phyloP scores from a whole-genome alignment of 2,888 invertebrate genomes.

The Yponomeuta cagnagella region DNA sequence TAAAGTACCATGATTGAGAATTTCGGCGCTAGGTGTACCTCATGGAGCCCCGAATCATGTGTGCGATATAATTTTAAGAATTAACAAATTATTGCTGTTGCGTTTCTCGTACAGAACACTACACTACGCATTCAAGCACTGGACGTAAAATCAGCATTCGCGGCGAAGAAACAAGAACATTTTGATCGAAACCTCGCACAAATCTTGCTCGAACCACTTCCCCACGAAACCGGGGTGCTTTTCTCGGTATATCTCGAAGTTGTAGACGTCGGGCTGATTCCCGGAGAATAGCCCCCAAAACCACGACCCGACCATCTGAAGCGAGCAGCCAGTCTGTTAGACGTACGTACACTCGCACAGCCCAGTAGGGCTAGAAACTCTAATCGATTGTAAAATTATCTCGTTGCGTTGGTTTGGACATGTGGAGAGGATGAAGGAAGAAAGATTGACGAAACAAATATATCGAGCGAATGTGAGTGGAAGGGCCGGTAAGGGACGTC shows the following conservation, averaged over 20 bases:
- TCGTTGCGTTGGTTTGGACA: too few species aligned
- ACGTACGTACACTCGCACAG: not conserved
- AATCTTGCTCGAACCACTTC: constrained; percentile 21
- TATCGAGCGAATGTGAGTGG: too few species aligned
- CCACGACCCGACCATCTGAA: constrained; percentile 17
- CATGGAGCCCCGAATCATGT: too few species aligned
- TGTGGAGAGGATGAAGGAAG: too few species aligned
- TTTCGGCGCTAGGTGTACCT: too few species aligned
- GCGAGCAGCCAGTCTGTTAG: constrained; percentile 17
- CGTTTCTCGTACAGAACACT: not conserved
- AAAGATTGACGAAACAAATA: too few species aligned
- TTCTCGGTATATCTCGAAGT: not conserved
- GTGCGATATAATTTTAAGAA: not conserved
- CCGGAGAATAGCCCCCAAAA: constrained; percentile 1
- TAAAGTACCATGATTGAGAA: too few species aligned
- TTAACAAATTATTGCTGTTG: not conserved
- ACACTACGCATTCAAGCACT: not conserved
- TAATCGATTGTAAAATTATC: too few species aligned
- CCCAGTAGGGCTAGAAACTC: not conserved
- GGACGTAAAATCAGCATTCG: not conserved
- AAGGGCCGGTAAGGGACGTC: too few species aligned
- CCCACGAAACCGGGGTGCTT: constrained; percentile 16
- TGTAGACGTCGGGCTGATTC: not conserved
- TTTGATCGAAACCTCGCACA: constrained; percentile 16
- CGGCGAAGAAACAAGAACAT: not conserved